These are phyloP conservation scores for Lasioglossum zephyrum DNA, from an alignment of 2,888 invertebrate genomes.

Conservation along the genomic window DNA sequence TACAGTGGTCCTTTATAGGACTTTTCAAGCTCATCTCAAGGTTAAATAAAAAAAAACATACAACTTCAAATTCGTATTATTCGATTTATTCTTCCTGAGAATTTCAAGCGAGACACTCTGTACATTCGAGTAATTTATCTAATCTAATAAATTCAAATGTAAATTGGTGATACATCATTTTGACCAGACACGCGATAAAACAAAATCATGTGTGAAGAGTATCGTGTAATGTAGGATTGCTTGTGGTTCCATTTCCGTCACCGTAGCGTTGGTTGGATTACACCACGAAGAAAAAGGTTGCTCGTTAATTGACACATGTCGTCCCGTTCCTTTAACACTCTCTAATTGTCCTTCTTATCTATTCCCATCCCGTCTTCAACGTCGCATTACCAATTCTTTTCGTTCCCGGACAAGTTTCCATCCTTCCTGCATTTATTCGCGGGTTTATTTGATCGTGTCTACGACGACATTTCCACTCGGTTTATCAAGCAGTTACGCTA, in stretches of 20 bases:
- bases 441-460: slow-evolving; percentile 10
- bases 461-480: slow-evolving; percentile 24
- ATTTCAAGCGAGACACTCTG: neutral
- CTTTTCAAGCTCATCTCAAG: no score
- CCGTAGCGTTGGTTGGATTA: neutral
- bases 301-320: slow-evolving; percentile 8
- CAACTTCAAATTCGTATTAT: neutral
- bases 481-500: slow-evolving; percentile 33
- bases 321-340: neutral
- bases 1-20: no score
- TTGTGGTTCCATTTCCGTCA: neutral
- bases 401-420: neutral
- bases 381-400: slow-evolving; percentile 6
- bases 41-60: no score
- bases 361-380: slow-evolving; percentile 9
- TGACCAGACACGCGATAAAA: neutral
- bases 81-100: no score
- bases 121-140: neutral
- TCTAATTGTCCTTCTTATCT: slow-evolving; percentile 26
- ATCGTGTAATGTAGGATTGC: neutral
- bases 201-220: neutral
- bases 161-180: neutral
- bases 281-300: neutral
- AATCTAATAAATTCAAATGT: neutral
- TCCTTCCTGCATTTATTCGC: neutral